These are phyloP conservation scores for Anniella stebbinsi DNA, from an alignment of 2,797 vertebrate species.

Conservation along the genomic window DNA sequence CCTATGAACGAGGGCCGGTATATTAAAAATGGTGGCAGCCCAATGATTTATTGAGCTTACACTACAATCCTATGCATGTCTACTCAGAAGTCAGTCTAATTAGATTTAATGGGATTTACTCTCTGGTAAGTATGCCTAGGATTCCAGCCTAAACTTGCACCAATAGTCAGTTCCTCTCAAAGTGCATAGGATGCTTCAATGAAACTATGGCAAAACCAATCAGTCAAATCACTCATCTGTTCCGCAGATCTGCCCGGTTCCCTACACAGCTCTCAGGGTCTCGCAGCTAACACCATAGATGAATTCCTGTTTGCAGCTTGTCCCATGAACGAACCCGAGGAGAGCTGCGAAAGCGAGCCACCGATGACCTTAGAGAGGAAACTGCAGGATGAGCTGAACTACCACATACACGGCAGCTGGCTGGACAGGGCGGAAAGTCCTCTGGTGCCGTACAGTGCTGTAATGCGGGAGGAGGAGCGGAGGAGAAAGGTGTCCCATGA, in stretches of 20 bases:
- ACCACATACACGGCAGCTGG: slow-evolving; percentile 84
- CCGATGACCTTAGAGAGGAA: slow-evolving; percentile 81
- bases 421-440: slow-evolving; percentile 68
- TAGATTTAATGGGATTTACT: not conserved
- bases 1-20: not conserved
- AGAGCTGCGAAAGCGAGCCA: slow-evolving; percentile 64
- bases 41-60: not conserved
- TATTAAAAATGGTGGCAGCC: not conserved
- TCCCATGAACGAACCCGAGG: slow-evolving; percentile 64
- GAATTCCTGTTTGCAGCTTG: slow-evolving; percentile 74
- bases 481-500: slow-evolving; percentile 71
- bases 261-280: slow-evolving; percentile 85
- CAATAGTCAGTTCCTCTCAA: not conserved
- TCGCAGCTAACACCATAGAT: slow-evolving; percentile 80
- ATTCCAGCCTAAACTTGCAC: not conserved
- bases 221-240: not conserved
- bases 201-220: not conserved
- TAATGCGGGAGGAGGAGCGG: slow-evolving; percentile 71
- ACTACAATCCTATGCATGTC: not conserved
- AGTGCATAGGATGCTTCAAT: not conserved
- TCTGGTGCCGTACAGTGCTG: not conserved
- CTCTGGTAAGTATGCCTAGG: not conserved
- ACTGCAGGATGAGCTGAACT: slow-evolving; percentile 87
- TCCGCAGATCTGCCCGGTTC: slow-evolving; percentile 85
- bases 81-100: not conserved